Evolutionary conservation across 2,888 invertebrate species (phyloP), one percentile per base, ranked within the genome.

Genomic region (Lasioglossum zephyrum): DNA sequence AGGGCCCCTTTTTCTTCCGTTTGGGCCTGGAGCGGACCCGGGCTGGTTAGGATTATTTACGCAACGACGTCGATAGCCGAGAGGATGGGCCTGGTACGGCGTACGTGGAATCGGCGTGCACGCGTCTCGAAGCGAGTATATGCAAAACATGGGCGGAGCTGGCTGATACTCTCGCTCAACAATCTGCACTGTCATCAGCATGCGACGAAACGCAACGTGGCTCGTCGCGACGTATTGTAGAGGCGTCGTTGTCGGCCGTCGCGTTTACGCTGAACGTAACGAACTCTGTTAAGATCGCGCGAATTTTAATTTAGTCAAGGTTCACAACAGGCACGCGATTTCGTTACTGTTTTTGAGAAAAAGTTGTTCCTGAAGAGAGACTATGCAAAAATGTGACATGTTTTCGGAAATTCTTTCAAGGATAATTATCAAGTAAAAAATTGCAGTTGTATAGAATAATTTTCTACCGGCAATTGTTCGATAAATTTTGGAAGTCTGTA

Each of bases 151-250:
- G 92, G 92, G 93, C 92, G 93, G 91, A 87, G 85, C 90, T 76
- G 86, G 82, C 86, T 89, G 88, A 91, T 88, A 91, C 90, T 92
- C 92, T 92, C 92, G 87, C 89, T 84, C 86, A 84, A 88, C 92
- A 92, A 93, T 93, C 93, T 92, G 91, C 90, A 90, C 93, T 93
- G 93, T 93, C 93, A 94, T 94, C 93, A 89, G 89, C 93, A 89
- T 90, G 89, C 92, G 89, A 90, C 90, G 87, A 84, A 89, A 87
- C 89, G 84, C 91, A 83, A 87, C 89, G 84, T 78, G 82, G 85
- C 81, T 82, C 82, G 79, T 79, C 86, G 91, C 86, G 89, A 90
- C 90, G 82, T 81, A 79, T 86, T 81, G 87, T 86, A 72, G 76
- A 90, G 81, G 86, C 84, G 80, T 78, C 89, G 77, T 82, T 18